A percentile compares a stretch with the other conserved stretches of the same genome.
phyloP scores from a whole-genome alignment of 2,888 invertebrate genomes.

The Pollenia labialis region DNA sequence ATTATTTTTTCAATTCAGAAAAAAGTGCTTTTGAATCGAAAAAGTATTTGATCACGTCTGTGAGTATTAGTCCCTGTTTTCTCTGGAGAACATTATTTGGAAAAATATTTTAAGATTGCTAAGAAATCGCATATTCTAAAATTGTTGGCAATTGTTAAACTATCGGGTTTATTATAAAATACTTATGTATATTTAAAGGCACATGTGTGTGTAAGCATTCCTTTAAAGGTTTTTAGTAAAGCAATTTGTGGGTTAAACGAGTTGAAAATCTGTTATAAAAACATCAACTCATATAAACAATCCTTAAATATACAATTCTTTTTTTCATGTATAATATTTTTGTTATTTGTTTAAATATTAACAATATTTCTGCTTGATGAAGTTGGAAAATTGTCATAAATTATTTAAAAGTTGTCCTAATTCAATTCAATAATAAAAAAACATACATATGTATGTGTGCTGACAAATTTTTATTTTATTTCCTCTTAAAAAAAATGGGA shows the following conservation, averaged over 20 bases:
- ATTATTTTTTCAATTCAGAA: no score
- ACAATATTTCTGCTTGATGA: slow-evolving; percentile 62
- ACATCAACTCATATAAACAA: slow-evolving; percentile 44
- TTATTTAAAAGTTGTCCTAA: slow-evolving; percentile 31
- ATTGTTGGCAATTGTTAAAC: no score
- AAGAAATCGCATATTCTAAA: no score
- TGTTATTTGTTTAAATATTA: slow-evolving; percentile 39
- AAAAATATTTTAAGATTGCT: no score
- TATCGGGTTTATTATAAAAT: background rate
- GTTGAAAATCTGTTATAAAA: slow-evolving; percentile 68
- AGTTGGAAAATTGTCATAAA: slow-evolving; percentile 56
- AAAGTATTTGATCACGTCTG: no score
- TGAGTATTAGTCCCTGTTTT: no score
- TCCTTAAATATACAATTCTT: slow-evolving; percentile 26
- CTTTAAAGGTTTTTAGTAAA: slow-evolving; percentile 36
- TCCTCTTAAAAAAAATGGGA: slow-evolving; percentile 5
- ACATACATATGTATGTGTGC: no score
- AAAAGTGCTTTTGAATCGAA: no score
- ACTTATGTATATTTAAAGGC: background rate
- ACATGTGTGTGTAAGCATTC: background rate
- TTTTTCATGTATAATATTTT: slow-evolving; percentile 32
- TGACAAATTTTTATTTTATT: background rate
- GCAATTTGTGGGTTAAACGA: slow-evolving; percentile 66
- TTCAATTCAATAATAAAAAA: background rate
- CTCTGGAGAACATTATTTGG: no score